Base-by-base conservation (phyloP, 2,888 invertebrate genomes). In the Drosophila mimica region DNA sequence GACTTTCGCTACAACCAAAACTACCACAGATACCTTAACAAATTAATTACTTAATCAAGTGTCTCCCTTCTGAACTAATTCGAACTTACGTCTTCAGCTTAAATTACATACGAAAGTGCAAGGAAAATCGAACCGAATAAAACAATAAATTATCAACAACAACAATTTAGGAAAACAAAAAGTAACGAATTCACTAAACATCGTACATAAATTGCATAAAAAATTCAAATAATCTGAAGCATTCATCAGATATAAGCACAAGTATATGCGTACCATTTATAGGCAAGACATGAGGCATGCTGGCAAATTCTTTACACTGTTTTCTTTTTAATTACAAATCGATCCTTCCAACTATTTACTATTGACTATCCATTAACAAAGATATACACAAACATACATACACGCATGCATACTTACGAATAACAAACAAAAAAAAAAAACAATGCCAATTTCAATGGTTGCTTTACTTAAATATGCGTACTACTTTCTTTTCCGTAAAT, bases 271-370 rank as follows among this genome's bases (percentile, higher is more conserved):
- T 34, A 36, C 30, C 38, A 57, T 49, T 70, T 70, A 36, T 20
- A 38, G 36, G 56, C 73, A 43, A 40, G 49, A 49, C 57, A 61
- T 64, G 48, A 30, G 61, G 70, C 62, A 57, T 48, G 65, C 61
- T 67, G 57, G 34, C 53, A 51, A 64, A 58, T 77, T 78, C 69
- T 60, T 17, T 53, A 66, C 33, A 40, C 33, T 63, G 46, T 46
- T 66, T 57, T 57, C 49, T 63, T 60, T 57, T 36, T 62, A 51
- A 62, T 63, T 76, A 70, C 63, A 73, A 78, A 76, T 76, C 74
- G 48, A 76, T 65, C 76, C 77, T 78, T 78, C 80, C 77, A 78
- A 75, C 53, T 75, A 62, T 46, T 70, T 53, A 70, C 43, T 74
- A 74, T 59, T 68, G 60, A 62, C 75, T 75, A 69, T 56, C 59